Percentiles rank a stretch among this genome's conserved stretches.
phyloP scores from a whole-genome alignment of 2,888 invertebrate genomes.

The Chymomyza procnemis region DNA sequence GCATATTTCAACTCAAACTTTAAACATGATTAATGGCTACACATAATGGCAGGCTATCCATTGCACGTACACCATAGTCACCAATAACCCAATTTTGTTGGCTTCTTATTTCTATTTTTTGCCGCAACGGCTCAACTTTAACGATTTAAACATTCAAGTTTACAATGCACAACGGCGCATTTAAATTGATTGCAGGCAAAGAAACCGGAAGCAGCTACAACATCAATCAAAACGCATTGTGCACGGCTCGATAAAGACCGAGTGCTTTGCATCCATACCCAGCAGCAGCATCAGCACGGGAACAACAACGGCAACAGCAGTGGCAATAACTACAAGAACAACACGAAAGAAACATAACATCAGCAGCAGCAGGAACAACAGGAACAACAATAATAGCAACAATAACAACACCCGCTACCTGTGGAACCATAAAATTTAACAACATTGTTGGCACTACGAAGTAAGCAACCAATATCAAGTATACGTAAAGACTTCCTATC shows the following conservation, averaged over 20 bases:
- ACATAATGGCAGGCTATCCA: background rate
- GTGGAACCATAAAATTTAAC: constrained; percentile 66
- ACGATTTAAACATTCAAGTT: constrained; percentile 11
- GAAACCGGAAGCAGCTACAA: constrained; percentile 8
- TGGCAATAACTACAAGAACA: background rate
- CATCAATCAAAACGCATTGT: constrained; percentile 61
- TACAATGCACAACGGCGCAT: constrained; percentile 69
- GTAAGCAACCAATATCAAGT: constrained; percentile 36
- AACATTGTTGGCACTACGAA: constrained; percentile 31
- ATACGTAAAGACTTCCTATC: constrained; percentile 59
- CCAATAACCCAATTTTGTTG: background rate
- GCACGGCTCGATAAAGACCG: constrained; percentile 31
- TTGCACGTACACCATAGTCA: background rate
- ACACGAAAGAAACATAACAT: background rate
- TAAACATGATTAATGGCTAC: background rate
- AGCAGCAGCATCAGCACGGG: background rate
- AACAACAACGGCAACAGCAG: background rate
- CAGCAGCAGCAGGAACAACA: background rate
- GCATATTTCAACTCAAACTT: background rate
- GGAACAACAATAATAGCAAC: background rate
- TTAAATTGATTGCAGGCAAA: constrained; percentile 68
- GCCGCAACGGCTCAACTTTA: background rate
- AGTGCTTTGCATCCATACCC: constrained; percentile 15
- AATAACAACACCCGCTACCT: constrained; percentile 43
- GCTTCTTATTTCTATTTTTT: background rate